Percentiles rank a stretch among this genome's conserved stretches.
Evolutionary conservation across 1,140 invertebrate species (phyloP).

Genomic region (Aricia agestis): DNA sequence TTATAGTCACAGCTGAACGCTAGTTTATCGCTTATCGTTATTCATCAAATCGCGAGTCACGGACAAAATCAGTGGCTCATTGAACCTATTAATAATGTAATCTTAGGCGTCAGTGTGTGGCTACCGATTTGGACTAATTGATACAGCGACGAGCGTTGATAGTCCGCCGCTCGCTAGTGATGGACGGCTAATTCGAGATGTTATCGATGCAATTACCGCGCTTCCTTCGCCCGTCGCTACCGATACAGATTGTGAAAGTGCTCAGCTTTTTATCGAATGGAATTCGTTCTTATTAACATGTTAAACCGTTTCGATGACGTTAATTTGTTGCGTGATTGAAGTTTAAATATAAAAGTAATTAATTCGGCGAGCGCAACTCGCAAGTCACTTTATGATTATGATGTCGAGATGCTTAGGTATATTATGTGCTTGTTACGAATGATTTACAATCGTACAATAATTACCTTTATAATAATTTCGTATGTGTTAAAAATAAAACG

Average conservation of each 20-base stretch:
- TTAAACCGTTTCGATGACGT: slow-evolving; percentile 9
- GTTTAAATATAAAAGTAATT: slow-evolving; percentile 1
- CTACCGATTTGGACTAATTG: slow-evolving; percentile 72
- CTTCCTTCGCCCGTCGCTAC: slow-evolving; percentile 40
- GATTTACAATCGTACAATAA: neutral
- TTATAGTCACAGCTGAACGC: neutral
- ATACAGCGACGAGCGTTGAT: slow-evolving; percentile 59
- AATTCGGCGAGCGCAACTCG: neutral
- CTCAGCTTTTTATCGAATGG: slow-evolving; percentile 7
- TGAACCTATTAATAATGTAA: slow-evolving; percentile 64
- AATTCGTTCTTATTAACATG: slow-evolving; percentile 12
- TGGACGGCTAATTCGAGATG: slow-evolving; percentile 69
- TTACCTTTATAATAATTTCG: neutral
- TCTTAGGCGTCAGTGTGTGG: slow-evolving; percentile 49
- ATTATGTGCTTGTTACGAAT: neutral
- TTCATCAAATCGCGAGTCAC: slow-evolving; percentile 24
- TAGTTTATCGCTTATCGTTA: slow-evolving; percentile 2
- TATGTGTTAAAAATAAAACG: neutral
- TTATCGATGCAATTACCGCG: slow-evolving; percentile 62
- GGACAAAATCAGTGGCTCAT: slow-evolving; percentile 45
- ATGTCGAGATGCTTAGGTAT: neutral
- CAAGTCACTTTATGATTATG: neutral
- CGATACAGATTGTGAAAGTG: slow-evolving; percentile 28
- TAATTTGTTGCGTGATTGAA: neutral
- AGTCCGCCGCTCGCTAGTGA: slow-evolving; percentile 49